These are phyloP conservation scores for Ornithorhynchus anatinus DNA, from an alignment of 2,113 vertebrate species.

Conservation along the genomic window DNA sequence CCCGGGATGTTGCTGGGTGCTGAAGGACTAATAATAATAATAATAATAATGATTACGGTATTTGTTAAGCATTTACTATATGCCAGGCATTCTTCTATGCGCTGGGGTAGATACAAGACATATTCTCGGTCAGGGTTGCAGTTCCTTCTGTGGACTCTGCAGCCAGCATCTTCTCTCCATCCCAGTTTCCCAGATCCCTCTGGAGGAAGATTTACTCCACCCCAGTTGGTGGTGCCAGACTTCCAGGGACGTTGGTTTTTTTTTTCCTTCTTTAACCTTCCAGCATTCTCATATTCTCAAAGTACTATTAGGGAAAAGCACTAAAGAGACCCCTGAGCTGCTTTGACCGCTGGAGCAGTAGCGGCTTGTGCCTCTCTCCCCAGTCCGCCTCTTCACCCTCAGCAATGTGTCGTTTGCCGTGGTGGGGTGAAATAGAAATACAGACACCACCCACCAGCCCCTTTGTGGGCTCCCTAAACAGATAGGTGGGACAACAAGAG, in stretches of 20 bases:
- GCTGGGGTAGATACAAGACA: too few species aligned
- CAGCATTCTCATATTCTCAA: background rate
- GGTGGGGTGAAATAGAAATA: background rate
- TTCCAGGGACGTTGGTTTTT: conserved; percentile 2
- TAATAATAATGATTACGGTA: too few species aligned
- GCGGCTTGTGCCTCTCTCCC: background rate
- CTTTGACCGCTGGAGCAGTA: background rate
- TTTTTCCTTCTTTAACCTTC: conserved; percentile 17
- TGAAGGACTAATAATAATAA: too few species aligned
- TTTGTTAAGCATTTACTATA: too few species aligned
- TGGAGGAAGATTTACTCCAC: conserved; percentile 36
- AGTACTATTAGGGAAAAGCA: conserved; percentile 8
- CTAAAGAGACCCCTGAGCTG: background rate
- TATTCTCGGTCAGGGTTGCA: background rate
- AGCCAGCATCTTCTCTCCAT: background rate
- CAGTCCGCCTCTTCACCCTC: background rate
- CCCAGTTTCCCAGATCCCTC: conserved; percentile 4
- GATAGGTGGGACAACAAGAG: conserved; percentile 2
- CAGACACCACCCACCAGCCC: background rate
- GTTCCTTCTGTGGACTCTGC: background rate
- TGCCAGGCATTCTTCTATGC: too few species aligned
- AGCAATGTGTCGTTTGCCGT: fast-evolving
- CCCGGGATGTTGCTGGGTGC: too few species aligned
- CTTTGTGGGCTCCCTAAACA: conserved; percentile 19
- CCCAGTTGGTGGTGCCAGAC: conserved; percentile 58